These are phyloP conservation scores for Drosophila percnosoma DNA, from an alignment of 2,888 invertebrate genomes.

Conservation along the genomic window DNA sequence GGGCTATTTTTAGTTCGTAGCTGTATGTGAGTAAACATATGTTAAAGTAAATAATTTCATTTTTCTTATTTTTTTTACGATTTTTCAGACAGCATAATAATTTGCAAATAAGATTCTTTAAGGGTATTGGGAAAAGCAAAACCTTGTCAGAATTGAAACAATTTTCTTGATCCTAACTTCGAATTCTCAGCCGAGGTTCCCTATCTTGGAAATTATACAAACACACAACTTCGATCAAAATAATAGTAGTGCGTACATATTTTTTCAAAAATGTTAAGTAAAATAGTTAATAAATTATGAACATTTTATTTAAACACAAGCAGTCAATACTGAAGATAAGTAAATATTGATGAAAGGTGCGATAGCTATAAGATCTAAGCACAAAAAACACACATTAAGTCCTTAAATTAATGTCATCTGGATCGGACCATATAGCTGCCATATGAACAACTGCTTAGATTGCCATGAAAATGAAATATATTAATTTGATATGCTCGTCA, in stretches of 20 bases:
- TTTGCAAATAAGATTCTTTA: not conserved
- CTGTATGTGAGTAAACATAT: not conserved
- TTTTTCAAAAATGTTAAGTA: not conserved
- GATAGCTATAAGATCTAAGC: not conserved
- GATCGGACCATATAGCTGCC: not conserved
- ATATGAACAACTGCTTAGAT: not conserved
- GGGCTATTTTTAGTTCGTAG: not conserved
- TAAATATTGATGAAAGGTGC: not conserved
- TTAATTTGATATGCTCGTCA: not conserved
- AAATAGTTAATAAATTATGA: not conserved
- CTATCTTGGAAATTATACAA: not conserved
- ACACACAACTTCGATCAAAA: not conserved
- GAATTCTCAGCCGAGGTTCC: not conserved
- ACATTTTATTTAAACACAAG: not conserved
- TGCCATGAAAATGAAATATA: not conserved
- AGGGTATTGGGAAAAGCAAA: not conserved
- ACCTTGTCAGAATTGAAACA: not conserved
- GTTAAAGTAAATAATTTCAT: not conserved
- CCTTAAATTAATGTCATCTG: not conserved
- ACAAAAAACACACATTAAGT: not conserved
- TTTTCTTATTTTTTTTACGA: not conserved
- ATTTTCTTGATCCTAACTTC: not conserved
- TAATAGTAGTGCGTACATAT: not conserved
- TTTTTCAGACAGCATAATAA: not conserved
- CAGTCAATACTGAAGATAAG: not conserved